A percentile compares a stretch with the other conserved stretches of the same genome.
phyloP scores from a whole-genome alignment of 1,140 invertebrate genomes.

The Episyrphus balteatus region DNA sequence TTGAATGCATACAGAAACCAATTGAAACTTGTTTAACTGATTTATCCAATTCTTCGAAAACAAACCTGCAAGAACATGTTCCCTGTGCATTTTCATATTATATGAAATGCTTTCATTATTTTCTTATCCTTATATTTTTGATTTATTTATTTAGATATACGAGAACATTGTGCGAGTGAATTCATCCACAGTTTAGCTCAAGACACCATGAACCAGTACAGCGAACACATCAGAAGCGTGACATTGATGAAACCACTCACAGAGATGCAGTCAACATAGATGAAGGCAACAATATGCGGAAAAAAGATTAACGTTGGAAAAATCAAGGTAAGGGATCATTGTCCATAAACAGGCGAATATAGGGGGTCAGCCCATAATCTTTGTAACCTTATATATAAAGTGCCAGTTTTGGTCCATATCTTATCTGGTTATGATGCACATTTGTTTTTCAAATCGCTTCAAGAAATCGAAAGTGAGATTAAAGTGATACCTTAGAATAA shows the following conservation, averaged over 20 bases:
- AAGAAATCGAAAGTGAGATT: conserved; percentile 14
- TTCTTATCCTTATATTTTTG: too few species aligned
- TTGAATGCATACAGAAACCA: conserved; percentile 21
- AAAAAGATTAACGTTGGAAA: too few species aligned
- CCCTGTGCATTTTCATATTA: conserved; percentile 6
- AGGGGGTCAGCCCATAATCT: conserved; percentile 16
- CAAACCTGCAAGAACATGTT: conserved; percentile 2
- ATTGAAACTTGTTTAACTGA: not conserved
- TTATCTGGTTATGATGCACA: conserved; percentile 30
- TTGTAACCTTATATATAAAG: conserved; percentile 22
- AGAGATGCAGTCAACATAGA: too few species aligned
- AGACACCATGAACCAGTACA: not conserved
- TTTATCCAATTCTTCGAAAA: not conserved
- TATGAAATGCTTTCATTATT: conserved; percentile 6
- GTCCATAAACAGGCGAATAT: conserved; percentile 17
- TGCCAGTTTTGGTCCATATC: too few species aligned
- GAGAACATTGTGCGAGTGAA: not conserved
- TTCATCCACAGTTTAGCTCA: not conserved
- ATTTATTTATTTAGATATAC: not conserved
- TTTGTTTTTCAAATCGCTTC: too few species aligned
- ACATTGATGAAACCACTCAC: not conserved
- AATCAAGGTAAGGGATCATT: not conserved
- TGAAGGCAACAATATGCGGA: too few species aligned
- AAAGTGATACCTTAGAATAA: conserved; percentile 25
- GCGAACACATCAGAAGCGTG: not conserved